Evolutionary conservation across 1,140 invertebrate species (phyloP).

Genomic region (Drosophila tristis): DNA sequence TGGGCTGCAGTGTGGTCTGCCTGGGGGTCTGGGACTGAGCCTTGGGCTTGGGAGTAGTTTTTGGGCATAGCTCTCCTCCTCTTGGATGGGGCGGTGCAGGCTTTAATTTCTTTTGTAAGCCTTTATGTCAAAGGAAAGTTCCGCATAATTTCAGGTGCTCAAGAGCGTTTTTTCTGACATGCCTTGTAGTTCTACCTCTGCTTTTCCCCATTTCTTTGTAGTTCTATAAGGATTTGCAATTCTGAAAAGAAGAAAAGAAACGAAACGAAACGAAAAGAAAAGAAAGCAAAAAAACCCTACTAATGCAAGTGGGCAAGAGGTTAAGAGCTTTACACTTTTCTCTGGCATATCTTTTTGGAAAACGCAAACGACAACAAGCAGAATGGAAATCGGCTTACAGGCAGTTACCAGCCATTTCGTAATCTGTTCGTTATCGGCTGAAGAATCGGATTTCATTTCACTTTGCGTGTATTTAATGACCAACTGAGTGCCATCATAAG

Average conservation of each 20-base stretch:
- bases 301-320: not conserved
- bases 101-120: slow-evolving; percentile 41
- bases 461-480: slow-evolving; percentile 1
- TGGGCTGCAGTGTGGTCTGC: not conserved
- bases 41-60: slow-evolving; percentile 27
- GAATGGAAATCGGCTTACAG: not conserved
- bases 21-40: slow-evolving; percentile 24
- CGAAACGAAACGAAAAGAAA: not conserved
- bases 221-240: slow-evolving; percentile 39
- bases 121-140: slow-evolving; percentile 49
- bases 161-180: slow-evolving; percentile 20
- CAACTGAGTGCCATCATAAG: not conserved
- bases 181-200: not conserved
- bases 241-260: slow-evolving; percentile 12
- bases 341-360: slow-evolving; percentile 1
- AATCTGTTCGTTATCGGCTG: slow-evolving; percentile 36
- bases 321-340: slow-evolving; percentile 16
- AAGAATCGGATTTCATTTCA: slow-evolving; percentile 17
- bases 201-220: not conserved
- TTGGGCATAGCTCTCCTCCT: not conserved
- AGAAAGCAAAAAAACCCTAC: not conserved
- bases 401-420: slow-evolving; percentile 5
- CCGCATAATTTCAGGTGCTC: slow-evolving; percentile 46
- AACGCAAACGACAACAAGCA: not conserved
- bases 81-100: not conserved